Conservation (phyloP, 2,113 vertebrate genomes). For the Antechinus stuartii region DNA sequence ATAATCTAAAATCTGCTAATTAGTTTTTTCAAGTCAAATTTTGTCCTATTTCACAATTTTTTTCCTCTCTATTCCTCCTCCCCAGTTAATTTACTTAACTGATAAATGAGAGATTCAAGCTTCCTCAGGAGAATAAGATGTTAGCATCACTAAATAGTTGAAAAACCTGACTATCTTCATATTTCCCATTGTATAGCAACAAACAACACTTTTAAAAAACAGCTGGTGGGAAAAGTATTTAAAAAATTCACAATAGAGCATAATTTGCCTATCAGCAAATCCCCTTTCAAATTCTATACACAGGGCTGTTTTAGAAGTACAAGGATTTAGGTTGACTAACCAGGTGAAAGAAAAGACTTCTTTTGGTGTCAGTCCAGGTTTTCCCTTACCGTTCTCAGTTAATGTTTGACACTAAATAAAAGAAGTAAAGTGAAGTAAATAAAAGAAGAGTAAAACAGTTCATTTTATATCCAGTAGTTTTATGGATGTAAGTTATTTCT, state of each 20-base stretch:
- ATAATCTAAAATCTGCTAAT: fast-evolving
- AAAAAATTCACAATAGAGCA: not conserved
- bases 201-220: not conserved
- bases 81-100: not conserved
- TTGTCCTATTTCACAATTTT: slow-evolving; percentile 35
- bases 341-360: slow-evolving; percentile 28
- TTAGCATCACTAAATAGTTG: not conserved
- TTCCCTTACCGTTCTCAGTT: slow-evolving; percentile 53
- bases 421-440: slow-evolving; percentile 46
- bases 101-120: not conserved
- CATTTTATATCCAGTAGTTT: slow-evolving; percentile 67
- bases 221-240: not conserved
- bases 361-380: slow-evolving; percentile 49
- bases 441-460: slow-evolving; percentile 68
- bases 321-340: slow-evolving; percentile 53
- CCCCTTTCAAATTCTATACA: slow-evolving; percentile 20
- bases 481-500: slow-evolving; percentile 12
- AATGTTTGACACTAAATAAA: slow-evolving; percentile 69
- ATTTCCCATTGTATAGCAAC: not conserved
- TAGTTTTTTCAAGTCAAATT: not conserved
- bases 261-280: slow-evolving; percentile 49
- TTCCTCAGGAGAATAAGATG: not conserved
- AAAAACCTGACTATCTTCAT: not conserved
- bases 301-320: slow-evolving; percentile 38
- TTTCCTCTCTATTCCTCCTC: fast-evolving